These are phyloP conservation scores for Anniella stebbinsi DNA, from an alignment of 2,797 vertebrate species.

Conservation along the genomic window DNA sequence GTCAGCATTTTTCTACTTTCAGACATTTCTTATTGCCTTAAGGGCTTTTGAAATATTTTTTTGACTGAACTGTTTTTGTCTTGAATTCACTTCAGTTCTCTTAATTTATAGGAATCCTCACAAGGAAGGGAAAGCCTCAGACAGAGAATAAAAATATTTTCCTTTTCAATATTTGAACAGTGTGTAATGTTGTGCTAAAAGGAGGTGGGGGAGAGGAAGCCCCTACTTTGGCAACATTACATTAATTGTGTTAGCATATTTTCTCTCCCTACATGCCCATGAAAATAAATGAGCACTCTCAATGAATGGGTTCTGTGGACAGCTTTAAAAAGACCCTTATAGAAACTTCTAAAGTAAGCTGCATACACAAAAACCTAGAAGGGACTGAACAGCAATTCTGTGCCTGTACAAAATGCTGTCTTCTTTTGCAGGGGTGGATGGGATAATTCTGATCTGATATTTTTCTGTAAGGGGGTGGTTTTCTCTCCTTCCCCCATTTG, in stretches of 20 bases:
- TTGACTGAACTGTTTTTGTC: neutral
- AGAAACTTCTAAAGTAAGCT: slow-evolving; percentile 20
- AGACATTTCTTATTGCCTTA: neutral
- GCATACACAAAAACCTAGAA: neutral
- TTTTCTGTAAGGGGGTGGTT: neutral
- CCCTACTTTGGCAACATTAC: neutral
- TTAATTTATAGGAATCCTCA: neutral
- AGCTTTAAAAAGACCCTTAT: neutral
- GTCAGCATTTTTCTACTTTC: neutral
- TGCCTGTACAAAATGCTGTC: neutral
- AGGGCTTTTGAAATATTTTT: slow-evolving; percentile 24
- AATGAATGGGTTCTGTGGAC: neutral
- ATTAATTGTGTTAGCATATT: neutral
- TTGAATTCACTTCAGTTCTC: neutral
- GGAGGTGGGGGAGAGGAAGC: neutral
- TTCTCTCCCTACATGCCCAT: neutral
- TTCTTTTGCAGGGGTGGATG: rapidly evolving
- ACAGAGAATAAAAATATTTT: slow-evolving; percentile 21
- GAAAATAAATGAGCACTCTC: neutral
- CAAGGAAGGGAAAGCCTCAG: slow-evolving; percentile 8
- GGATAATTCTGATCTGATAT: neutral
- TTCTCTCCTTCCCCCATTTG: neutral
- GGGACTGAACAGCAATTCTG: neutral
- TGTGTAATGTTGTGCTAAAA: neutral
- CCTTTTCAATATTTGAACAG: neutral